Evolutionary conservation across 2,113 vertebrate genomes (phyloP), one percentile per base, ranked within the genome.

Genomic region (Dendropsophus ebraccatus): DNA sequence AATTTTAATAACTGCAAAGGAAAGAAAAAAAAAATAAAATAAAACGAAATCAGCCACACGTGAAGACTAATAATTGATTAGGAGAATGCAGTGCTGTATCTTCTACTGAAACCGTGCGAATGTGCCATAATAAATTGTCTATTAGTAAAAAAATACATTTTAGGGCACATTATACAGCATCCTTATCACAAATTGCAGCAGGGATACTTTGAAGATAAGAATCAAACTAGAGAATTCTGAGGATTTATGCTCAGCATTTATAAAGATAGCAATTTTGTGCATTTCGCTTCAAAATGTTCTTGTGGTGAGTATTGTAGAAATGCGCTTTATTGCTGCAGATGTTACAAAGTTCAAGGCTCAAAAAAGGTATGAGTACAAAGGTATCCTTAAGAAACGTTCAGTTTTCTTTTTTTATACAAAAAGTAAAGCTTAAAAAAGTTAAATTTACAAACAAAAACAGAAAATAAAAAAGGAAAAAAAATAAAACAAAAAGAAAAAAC

Each of bases 111-210:
- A 94, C 92, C 93, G 96, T 97, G 97, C 95, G 93, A 93, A 96
- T 97, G 97, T 97, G 98, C 97, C 97, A 90, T 98, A 97, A 97
- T 99, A 99, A 99, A 98, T 96, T 91, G 97, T 99, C 96, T 99
- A 98, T 98, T 98, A 97, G 97, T 99, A 99, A 95, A 99, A 99
- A 99, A 99, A 99, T 99, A 99, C 97, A 98, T 97, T 99, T 98
- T 95, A 95, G 97, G 97, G 97, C 97, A 98, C 97, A 95, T 95
- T 95, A 95, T 96, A 96, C 95, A 97, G 95, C 95, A 96, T 97
- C 95, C 96, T 96, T 97, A 98, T 99, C 96, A 98, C 97, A 98
- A 98, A 97, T 96, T 96, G 96, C 96, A 95, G 93, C 94, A 95
- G 95, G 96, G 96, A 94, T 94, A 95, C 95, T 96, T 94, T 95